Evolutionary conservation across 2,113 vertebrate species (phyloP), one percentile per base, ranked within the genome.

Genomic region (Casuarius casuarius): DNA sequence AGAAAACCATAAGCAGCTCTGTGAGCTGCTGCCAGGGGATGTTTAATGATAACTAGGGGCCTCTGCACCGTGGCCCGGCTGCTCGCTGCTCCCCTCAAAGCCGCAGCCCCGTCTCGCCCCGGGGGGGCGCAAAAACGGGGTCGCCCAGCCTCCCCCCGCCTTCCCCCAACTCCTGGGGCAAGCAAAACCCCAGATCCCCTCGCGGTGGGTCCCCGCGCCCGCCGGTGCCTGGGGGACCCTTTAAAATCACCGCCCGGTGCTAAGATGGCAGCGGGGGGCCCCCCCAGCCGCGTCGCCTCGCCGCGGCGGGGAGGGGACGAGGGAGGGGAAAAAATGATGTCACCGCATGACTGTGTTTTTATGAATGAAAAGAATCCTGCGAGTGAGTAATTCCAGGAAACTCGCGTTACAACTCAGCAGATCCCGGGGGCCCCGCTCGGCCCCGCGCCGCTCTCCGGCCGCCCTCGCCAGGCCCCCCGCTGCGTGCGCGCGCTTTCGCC

Each of bases 321-420:
- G 83, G 0, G n/a, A 26, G 5, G 22, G 89, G 87, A 86, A 91
- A 86, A 75, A 86, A 91, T 98, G 97, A 98, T 96, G 97, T 98
- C 97, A 98, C 89, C 84, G 96, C 96, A 98, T 98, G 98, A 98
- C 98, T 98, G 97, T 97, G 97, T 98, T 98, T 98, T 98, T 98
- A 98, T 98, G 98, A 98, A 98, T 98, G 98, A 98, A 98, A 98
- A 98, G 98, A 98, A 98, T 98, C 98, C 94, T 97, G 97, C 97
- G 98, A 97, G 98, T 98, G 98, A 98, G 98, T 98, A 98, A 98
- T 98, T 98, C 96, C 95, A 97, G 97, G 97, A 98, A 98, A 97
- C 97, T 97, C 95, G 95, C 91, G 80, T 96, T 97, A 97, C 98
- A 97, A 97, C 98, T 97, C 95, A n/a, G 96, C 92, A 94, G 73